Evolutionary conservation across 2,113 vertebrate genomes (phyloP), one percentile per base, ranked within the genome.

Genomic region (Phalacrocorax aristotelis): DNA sequence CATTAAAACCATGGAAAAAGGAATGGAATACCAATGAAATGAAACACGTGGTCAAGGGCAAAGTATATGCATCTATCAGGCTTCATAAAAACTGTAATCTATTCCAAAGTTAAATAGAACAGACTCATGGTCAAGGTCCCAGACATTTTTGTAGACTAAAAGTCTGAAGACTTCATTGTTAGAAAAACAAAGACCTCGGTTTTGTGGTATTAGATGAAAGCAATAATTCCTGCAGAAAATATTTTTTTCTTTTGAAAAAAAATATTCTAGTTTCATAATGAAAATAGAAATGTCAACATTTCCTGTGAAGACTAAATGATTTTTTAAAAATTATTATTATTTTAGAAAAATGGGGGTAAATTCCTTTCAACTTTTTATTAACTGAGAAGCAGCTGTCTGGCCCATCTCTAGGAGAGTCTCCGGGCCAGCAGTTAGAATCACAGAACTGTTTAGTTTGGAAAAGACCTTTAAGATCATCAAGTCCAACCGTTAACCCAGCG

Each of bases 41-140:
- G 1, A 81, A 90, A 82, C n/a, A 68, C 0, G 0, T 48, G 18
- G 40, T 52, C 54, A 79, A 55, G 44, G 8, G 21, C 66, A 48
- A 88, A 90, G n/a, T 36, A 34, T 60, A 26, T 34, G 23, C 26
- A 72, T 69, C 23, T 58, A 34, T 80, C 25, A 44, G 32, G 29
- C 82, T 87, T 64, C 11, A 30, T 64, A 52, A 64, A 82, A 76
- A 8, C 14, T 4, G 4, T 32, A 19, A 71, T 58, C 49, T 75
- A 6, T 48, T 78, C 74, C 65, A 26, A 75, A 66, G 21, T 52
- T 57, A 78, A 69, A 78, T 38, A 70, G 65, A 86, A 84, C 6
- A 75, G 4, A 30, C 5, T 11, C 0, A 1, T 30, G 14, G 30
- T 44, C 61, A 58, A 79, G 6, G 57, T 15, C n/a, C 15, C 40